These are phyloP conservation scores for Hiodon alosoides DNA, from an alignment of 2,113 vertebrate species.

Conservation along the genomic window DNA sequence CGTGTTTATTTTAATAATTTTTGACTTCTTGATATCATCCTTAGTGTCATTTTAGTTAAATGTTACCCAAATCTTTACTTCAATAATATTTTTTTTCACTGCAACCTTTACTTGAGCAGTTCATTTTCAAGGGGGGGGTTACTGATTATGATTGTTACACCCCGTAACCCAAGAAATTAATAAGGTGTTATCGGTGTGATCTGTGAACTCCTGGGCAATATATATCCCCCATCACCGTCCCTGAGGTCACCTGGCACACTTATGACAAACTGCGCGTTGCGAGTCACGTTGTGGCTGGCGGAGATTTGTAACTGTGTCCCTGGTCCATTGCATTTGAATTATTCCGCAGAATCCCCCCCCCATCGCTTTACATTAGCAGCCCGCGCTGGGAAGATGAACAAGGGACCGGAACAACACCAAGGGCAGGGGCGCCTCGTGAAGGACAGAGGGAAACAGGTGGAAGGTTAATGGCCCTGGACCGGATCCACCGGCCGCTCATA, in stretches of 20 bases:
- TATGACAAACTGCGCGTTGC: conserved; percentile 89
- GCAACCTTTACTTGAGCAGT: conserved; percentile 28
- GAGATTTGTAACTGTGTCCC: conserved; percentile 96
- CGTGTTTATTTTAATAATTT: conserved; percentile 53
- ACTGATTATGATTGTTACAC: conserved; percentile 42
- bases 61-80: neutral
- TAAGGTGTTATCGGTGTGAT: conserved; percentile 57
- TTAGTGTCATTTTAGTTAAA: neutral
- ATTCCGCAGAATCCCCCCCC: conserved; percentile 73
- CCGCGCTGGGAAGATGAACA: conserved; percentile 80
- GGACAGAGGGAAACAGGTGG: conserved; percentile 90
- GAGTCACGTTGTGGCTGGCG: conserved; percentile 78
- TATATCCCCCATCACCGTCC: conserved; percentile 64
- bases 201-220: conserved; percentile 61
- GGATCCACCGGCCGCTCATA: conserved; percentile 94
- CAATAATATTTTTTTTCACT: neutral
- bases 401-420: conserved; percentile 78
- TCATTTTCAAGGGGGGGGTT: conserved; percentile 48
- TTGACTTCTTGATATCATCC: conserved; percentile 17
- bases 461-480: conserved; percentile 99
- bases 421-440: conserved; percentile 81
- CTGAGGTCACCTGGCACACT: conserved; percentile 78
- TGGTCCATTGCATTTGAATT: conserved; percentile 98
- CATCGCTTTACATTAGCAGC: conserved; percentile 24
- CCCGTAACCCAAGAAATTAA: conserved; percentile 61